A percentile compares a stretch with the other conserved stretches of the same genome.
These are phyloP conservation scores for Eciton burchellii DNA, from an alignment of 1,140 invertebrate genomes.

Conservation along the genomic window DNA sequence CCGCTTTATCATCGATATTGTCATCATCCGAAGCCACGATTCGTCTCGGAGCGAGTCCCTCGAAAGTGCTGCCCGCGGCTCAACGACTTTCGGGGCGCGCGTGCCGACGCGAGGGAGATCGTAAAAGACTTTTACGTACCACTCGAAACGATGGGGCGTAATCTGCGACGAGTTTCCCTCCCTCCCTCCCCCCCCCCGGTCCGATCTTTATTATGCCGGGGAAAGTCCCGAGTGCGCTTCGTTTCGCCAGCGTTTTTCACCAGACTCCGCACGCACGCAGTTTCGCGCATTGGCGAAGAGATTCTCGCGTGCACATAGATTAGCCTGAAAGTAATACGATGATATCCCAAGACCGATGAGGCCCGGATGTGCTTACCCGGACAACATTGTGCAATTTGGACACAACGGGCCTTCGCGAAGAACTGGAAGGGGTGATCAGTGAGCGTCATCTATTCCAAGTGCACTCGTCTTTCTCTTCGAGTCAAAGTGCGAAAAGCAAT, in stretches of 20 bases:
- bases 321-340: no score
- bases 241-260: neutral
- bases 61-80: constrained; percentile 11
- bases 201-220: constrained; percentile 53
- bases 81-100: constrained; percentile 32
- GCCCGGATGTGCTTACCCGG: no score
- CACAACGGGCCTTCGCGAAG: no score
- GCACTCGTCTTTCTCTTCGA: neutral
- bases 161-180: constrained; percentile 60
- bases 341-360: no score
- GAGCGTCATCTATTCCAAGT: no score
- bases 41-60: constrained; percentile 4
- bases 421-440: no score
- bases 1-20: constrained; percentile 52
- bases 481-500: neutral
- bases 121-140: constrained; percentile 68
- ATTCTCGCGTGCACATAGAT: no score
- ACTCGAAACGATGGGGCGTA: constrained; percentile 66
- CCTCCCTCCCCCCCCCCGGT: no score
- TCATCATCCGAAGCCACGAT: constrained; percentile 43
- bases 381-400: no score
- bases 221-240: no score
- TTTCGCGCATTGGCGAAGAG: no score
- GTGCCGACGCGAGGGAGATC: constrained; percentile 57
- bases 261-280: no score